Base-by-base conservation (phyloP, 2,888 invertebrate species). In the Ferdinandea cuprea region DNA sequence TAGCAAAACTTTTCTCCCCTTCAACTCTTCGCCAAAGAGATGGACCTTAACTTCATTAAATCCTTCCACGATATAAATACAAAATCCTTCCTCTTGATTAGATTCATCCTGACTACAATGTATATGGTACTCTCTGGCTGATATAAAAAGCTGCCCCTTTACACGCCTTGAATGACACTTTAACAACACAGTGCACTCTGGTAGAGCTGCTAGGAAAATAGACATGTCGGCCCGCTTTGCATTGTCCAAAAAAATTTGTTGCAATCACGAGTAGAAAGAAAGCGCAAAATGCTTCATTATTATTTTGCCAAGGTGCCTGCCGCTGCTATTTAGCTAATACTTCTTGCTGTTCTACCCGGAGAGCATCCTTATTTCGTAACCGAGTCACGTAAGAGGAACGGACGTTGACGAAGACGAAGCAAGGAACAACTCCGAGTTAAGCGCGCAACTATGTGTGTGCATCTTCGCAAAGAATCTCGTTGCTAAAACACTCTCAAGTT, bases 401-500 rank as follows among this genome's bases (percentile, higher is more conserved):
- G 61, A 83, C 83, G 78, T 68, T 72, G 66, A 65, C 65, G 52
- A 76, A 35, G 69, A 74, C 48, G 40, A 28, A 48, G 42, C 32
- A 59, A 30, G 54, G 28, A 50, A 48, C 37, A 37, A 73, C 44
- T 37, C 58, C 28, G 68, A 48, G 65, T 52, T 59, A 61, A 56
- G 46, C 68, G 76, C 76, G 65, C 77, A 81, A 77, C 81, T 81
- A 71, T 83, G 78, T 83, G 78, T 78, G 78, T 73, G 83, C 78
- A 78, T 77, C 78, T 32, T 73, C 63, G 54, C 54, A 50, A 61
- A 40, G 83, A 83, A 83, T 78, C 83, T 78, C 83, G 66, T 83
- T 83, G 78, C 78, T 83, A 78, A 83, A 83, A 83, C 83, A 83
- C 78, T 78, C 83, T 78, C 78, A 68, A 83, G 83, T 83, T 83